Evolutionary conservation across 2,797 vertebrate species (phyloP).

Genomic region (Pristis pectinata): DNA sequence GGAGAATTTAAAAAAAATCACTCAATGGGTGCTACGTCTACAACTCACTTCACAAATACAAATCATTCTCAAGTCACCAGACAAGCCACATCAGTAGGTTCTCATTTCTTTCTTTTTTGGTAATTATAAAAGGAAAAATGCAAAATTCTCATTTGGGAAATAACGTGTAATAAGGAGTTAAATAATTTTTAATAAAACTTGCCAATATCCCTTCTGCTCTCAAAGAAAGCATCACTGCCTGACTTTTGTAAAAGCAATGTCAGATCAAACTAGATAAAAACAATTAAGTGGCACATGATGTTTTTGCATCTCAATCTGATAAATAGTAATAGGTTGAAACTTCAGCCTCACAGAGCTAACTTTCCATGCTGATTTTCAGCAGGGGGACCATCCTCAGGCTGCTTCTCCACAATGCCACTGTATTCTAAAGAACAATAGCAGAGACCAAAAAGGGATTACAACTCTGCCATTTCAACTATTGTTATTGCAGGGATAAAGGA

Average conservation of each 20-base stretch:
- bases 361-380: background rate
- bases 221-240: background rate
- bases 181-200: background rate
- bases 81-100: background rate
- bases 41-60: no score
- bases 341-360: background rate
- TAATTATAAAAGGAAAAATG: background rate
- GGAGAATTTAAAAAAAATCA: no score
- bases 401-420: background rate
- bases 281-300: background rate
- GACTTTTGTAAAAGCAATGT: conserved; percentile 1
- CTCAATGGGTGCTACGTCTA: no score
- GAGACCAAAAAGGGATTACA: background rate
- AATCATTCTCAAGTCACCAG: background rate
- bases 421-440: background rate
- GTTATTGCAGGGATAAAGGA: background rate
- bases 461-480: background rate
- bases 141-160: background rate
- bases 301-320: background rate
- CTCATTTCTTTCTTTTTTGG: background rate
- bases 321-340: background rate
- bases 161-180: background rate
- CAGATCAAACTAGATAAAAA: background rate
- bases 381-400: background rate
- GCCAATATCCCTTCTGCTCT: background rate